Percentiles rank a stretch among this genome's conserved stretches.
phyloP scores from a whole-genome alignment of 2,888 invertebrate genomes.

The Schrankia costaestrigalis region DNA sequence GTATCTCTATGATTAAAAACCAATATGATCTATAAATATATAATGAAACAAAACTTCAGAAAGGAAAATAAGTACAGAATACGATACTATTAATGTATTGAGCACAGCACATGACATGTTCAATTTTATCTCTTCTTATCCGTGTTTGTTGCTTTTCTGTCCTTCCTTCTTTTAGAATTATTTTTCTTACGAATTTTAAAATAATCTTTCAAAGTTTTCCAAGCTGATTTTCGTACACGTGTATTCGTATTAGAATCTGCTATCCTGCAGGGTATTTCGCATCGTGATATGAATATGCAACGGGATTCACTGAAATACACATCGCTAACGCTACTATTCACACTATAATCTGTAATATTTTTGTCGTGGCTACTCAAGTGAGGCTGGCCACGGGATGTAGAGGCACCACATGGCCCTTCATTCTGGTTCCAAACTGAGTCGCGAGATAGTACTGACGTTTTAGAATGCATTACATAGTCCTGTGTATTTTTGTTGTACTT shows the following conservation, averaged over 20 bases:
- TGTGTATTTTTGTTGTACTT: no score
- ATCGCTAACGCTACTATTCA: constrained; percentile 45
- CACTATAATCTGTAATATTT: no score
- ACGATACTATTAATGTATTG: no score
- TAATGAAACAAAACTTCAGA: no score
- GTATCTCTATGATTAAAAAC: no score
- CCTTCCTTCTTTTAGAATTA: constrained; percentile 12
- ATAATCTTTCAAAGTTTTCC: constrained; percentile 39
- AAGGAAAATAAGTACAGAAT: no score
- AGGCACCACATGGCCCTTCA: constrained; percentile 41
- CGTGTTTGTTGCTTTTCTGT: neutral
- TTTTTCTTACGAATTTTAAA: constrained; percentile 43
- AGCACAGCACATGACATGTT: no score
- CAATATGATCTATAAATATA: no score
- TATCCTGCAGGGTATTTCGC: constrained; percentile 49
- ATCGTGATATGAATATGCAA: constrained; percentile 26
- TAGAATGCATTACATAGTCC: no score
- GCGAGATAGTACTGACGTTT: no score
- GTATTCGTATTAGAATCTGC: constrained; percentile 48
- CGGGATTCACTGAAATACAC: constrained; percentile 46
- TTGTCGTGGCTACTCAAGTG: no score
- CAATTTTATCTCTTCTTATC: neutral
- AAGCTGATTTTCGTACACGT: constrained; percentile 45
- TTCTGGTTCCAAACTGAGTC: constrained; percentile 42
- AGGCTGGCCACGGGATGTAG: constrained; percentile 56